phyloP scores from a whole-genome alignment of 2,797 vertebrate genomes.

The Sebastes iracundus region DNA sequence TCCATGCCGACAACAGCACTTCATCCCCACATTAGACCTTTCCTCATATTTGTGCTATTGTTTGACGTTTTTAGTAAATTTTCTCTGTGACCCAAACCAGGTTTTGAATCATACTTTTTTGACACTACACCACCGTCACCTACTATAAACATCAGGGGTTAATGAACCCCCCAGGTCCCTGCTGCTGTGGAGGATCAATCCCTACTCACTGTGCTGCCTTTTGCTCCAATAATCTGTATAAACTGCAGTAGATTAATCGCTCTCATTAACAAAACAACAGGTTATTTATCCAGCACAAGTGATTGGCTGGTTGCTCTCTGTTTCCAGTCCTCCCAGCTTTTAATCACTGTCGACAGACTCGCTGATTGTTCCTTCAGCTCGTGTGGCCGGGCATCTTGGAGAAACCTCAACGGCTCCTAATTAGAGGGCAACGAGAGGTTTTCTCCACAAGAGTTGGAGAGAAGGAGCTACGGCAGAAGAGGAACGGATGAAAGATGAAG shows the following conservation, averaged over 20 bases:
- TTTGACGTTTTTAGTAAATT: not conserved
- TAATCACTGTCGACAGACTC: constrained; percentile 33
- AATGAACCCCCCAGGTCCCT: not conserved
- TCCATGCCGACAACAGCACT: not conserved
- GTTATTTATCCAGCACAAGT: constrained; percentile 19
- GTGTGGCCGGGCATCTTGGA: constrained; percentile 6
- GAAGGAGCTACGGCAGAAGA: constrained; percentile 18
- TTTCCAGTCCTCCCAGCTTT: constrained; percentile 6
- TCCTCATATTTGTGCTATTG: not conserved
- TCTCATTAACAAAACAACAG: not conserved
- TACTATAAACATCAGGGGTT: not conserved
- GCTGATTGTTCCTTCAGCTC: constrained; percentile 48
- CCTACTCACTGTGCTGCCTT: not conserved
- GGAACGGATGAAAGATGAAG: constrained; percentile 5
- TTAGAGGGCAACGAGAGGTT: constrained; percentile 53
- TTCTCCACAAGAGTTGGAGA: constrained; percentile 25
- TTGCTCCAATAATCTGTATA: not conserved
- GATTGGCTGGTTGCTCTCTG: constrained; percentile 12
- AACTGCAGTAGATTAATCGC: constrained; percentile 9
- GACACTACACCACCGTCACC: not conserved
- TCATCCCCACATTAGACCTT: not conserved
- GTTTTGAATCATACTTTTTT: not conserved
- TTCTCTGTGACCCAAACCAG: not conserved
- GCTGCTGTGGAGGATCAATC: not conserved
- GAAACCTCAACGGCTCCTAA: constrained; percentile 47